phyloP scores from a whole-genome alignment of 2,797 vertebrate genomes.

The Antrozous pallidus region DNA sequence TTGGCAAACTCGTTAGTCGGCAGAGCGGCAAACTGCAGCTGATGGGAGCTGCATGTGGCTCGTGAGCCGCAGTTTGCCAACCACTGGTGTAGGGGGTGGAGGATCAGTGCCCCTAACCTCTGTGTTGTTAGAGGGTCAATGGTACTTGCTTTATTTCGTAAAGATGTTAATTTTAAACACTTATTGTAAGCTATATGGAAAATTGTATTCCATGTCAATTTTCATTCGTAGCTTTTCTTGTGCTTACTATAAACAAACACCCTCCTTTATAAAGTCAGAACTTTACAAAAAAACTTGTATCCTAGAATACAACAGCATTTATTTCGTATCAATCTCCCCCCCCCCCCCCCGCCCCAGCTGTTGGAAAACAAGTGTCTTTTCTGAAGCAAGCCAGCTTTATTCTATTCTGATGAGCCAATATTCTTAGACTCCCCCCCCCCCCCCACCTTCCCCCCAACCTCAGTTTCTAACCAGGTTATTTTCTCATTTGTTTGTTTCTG shows the following conservation, averaged over 20 bases:
- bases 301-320: not conserved
- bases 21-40: too few species aligned
- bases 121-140: not conserved
- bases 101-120: not conserved
- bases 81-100: not conserved
- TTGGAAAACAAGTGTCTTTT: not conserved
- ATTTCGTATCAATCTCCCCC: not conserved
- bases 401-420: not conserved
- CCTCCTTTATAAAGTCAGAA: too few species aligned
- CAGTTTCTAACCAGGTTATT: not conserved
- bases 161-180: not conserved
- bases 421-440: not conserved
- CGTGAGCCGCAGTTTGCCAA: too few species aligned
- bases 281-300: not conserved
- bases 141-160: not conserved
- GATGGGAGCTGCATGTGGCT: too few species aligned
- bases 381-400: not conserved
- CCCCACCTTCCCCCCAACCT: not conserved
- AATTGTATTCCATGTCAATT: not conserved
- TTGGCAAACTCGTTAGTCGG: too few species aligned
- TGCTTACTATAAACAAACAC: too few species aligned
- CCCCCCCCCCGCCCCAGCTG: too few species aligned
- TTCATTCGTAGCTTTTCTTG: too few species aligned
- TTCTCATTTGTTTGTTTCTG: not conserved
- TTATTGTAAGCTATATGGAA: not conserved